Conservation (phyloP, 1,140 invertebrate species). For the Pseudoatta argentina region DNA sequence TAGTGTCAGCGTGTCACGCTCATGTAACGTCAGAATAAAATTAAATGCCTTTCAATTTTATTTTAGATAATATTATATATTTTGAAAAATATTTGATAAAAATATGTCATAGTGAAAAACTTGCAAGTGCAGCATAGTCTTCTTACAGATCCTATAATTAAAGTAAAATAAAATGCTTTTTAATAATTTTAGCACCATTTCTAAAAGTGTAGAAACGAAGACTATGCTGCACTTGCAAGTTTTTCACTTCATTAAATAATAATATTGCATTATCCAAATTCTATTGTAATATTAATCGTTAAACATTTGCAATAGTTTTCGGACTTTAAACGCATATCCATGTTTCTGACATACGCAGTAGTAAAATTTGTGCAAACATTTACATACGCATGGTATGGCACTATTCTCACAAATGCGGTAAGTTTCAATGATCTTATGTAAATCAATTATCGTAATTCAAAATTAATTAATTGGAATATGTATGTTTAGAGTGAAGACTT, state of each 20-base stretch:
- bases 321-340: not conserved
- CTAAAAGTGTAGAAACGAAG: not conserved
- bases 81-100: not conserved
- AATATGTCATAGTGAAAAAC: not conserved
- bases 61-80: not conserved
- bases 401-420: not conserved
- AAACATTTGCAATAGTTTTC: not conserved
- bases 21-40: not conserved
- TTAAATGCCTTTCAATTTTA: not conserved
- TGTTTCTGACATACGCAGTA: not conserved
- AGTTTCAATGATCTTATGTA: not conserved
- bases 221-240: not conserved
- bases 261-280: not conserved
- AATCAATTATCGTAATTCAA: not conserved
- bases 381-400: not conserved
- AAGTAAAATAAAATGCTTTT: not conserved
- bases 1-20: not conserved
- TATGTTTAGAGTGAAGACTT: too few relatives aligned
- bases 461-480: not conserved
- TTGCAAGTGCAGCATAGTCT: not conserved
- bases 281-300: not conserved
- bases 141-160: not conserved
- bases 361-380: not conserved
- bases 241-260: not conserved
- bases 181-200: not conserved